Evolutionary conservation across 1,140 invertebrate genomes (phyloP).

Genomic region (Lerema accius): DNA sequence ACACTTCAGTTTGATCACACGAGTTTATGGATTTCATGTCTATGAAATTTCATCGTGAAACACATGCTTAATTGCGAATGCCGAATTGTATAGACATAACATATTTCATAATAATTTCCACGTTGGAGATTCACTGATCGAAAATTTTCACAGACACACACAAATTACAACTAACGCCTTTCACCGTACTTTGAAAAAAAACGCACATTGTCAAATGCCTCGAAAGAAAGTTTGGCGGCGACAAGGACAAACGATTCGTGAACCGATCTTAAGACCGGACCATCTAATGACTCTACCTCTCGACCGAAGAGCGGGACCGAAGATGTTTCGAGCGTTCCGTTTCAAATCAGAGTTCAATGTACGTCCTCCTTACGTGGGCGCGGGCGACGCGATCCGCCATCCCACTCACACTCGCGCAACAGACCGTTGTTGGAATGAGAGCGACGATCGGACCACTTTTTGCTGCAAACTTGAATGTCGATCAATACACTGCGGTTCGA

Average conservation of each 20-base stretch:
- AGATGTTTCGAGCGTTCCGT: conserved; percentile 47
- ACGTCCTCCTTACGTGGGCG: conserved; percentile 61
- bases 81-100: not conserved
- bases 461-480: conserved; percentile 72
- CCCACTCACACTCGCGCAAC: conserved; percentile 37
- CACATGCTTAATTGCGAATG: not conserved
- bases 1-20: not conserved
- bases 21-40: not conserved
- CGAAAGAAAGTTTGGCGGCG: conserved; percentile 47
- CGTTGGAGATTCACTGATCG: conserved; percentile 2
- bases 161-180: conserved; percentile 18
- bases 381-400: conserved; percentile 44
- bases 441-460: conserved; percentile 60
- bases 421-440: conserved; percentile 43
- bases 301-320: conserved; percentile 47
- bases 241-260: conserved; percentile 41
- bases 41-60: conserved; percentile 4
- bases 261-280: conserved; percentile 36
- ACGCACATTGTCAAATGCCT: conserved; percentile 45
- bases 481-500: conserved; percentile 63
- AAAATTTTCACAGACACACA: conserved; percentile 29
- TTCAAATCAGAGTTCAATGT: conserved; percentile 62
- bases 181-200: conserved; percentile 29
- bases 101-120: conserved; percentile 2
- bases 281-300: conserved; percentile 34